Base-by-base conservation (phyloP, 2,888 invertebrate genomes). In the Ptychoptera albimana region DNA sequence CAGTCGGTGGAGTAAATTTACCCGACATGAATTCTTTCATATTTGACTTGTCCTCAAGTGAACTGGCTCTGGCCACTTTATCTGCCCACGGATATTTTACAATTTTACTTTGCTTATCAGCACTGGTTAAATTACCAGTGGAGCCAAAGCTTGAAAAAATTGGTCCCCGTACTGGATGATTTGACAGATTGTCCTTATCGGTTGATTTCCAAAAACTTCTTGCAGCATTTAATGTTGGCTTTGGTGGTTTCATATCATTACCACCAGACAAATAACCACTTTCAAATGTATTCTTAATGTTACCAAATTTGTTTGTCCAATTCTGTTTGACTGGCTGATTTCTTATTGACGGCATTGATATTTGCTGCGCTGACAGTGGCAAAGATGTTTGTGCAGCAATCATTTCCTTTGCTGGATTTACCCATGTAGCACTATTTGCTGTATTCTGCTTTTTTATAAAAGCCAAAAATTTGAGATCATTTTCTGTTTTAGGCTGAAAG, bases 221-320 rank as follows among this genome's bases (percentile, higher is more conserved):
- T 5, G 75, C 74, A 1, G 74, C 67, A 41, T 66, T 66, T 1
- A 66, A 59, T 50, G 68, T 70, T n/a, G 68, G 64, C 6, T 54
- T 57, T 3, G 64, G 61, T 0, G 62, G 61, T 40, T 60, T 60
- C 1, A 14, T 23, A 13, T 31, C 32, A 23, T n/a, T n/a, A n/a
- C 30, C 30, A 29, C 30, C 30, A 29, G 13, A 38, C 23, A 48
- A 51, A 16, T 45, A 44, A 8, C 57, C 69, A 37, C 71, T 74
- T 57, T 89, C 88, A 58, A 89, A 89, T 1, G 79, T 71, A 34
- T 82, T 81, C 60, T 86, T 87, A 32, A 89, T 81, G 53, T 82
- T 80, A 0, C 84, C 84, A 58, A 89, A 89, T 49, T 85, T 74
- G 55, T 71, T 83, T 54, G 76, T 82, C 88, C 89, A 89, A 54